Conservation (phyloP, 2,797 vertebrate species). For the Buphagus erythrorhynchus region DNA sequence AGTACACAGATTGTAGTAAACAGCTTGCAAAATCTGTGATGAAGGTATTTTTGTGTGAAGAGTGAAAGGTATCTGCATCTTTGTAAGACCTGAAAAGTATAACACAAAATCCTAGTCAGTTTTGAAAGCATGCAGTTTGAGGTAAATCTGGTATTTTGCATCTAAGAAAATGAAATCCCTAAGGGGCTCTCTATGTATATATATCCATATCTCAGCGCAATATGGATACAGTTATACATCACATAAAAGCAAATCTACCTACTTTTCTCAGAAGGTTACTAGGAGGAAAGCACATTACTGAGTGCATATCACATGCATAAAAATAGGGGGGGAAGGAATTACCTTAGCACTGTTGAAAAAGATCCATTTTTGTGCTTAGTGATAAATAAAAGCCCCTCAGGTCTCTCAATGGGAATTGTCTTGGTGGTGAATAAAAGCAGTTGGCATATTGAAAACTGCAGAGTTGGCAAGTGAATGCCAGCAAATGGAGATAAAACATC, state of each 20-base stretch:
- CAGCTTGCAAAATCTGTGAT: conserved; percentile 62
- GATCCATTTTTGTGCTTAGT: conserved; percentile 23
- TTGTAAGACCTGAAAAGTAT: conserved; percentile 83
- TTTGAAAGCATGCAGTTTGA: conserved; percentile 75
- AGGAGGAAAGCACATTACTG: conserved; percentile 32
- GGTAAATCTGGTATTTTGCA: conserved; percentile 73
- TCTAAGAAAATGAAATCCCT: conserved; percentile 67
- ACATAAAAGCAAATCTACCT: conserved; percentile 68
- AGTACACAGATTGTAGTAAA: conserved; percentile 55
- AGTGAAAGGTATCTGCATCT: conserved; percentile 64
- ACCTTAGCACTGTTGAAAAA: neutral
- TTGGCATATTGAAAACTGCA: conserved; percentile 14
- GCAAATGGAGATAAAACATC: neutral
- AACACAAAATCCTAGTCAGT: conserved; percentile 62
- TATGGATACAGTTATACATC: conserved; percentile 33
- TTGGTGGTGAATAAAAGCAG: conserved; percentile 26
- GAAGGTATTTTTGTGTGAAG: conserved; percentile 54
- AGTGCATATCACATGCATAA: conserved; percentile 51
- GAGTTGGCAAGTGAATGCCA: conserved; percentile 12
- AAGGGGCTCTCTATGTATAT: conserved; percentile 15
- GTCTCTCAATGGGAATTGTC: conserved; percentile 47
- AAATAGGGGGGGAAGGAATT: neutral
- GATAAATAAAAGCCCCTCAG: conserved; percentile 57
- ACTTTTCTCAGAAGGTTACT: conserved; percentile 50
- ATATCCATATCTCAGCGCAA: conserved; percentile 9